Evolutionary conservation across 2,113 vertebrate genomes (phyloP).

Genomic region (Oplegnathus fasciatus): DNA sequence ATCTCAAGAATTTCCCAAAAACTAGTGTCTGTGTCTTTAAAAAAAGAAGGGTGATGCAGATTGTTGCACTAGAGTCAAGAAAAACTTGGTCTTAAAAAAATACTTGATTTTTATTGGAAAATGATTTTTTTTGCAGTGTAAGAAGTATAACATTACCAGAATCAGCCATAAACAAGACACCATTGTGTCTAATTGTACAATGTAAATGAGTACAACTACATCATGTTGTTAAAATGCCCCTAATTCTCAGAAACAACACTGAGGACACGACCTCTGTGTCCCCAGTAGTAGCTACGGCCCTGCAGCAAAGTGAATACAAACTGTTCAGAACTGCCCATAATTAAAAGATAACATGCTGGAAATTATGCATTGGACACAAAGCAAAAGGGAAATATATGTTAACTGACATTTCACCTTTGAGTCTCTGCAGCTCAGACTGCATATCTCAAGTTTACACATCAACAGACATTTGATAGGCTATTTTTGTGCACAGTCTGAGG

Average conservation of each 20-base stretch:
- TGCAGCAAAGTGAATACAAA: slow-evolving; percentile 28
- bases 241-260: neutral
- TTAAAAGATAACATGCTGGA: slow-evolving; percentile 50
- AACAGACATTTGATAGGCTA: slow-evolving; percentile 61
- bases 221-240: neutral
- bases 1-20: neutral
- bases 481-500: slow-evolving; percentile 69
- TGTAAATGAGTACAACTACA: neutral
- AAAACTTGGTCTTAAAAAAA: neutral
- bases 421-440: slow-evolving; percentile 36
- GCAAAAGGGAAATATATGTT: slow-evolving; percentile 14
- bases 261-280: neutral
- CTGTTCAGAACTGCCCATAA: neutral
- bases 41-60: neutral
- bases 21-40: neutral
- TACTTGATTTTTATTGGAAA: neutral
- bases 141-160: neutral
- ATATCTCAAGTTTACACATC: slow-evolving; percentile 61
- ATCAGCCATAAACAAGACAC: neutral
- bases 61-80: neutral
- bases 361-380: slow-evolving; percentile 10
- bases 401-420: slow-evolving; percentile 62
- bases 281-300: neutral
- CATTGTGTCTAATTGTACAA: neutral
- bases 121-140: neutral